phyloP scores from a whole-genome alignment of 2,888 invertebrate species.

The Hyposoter didymator region DNA sequence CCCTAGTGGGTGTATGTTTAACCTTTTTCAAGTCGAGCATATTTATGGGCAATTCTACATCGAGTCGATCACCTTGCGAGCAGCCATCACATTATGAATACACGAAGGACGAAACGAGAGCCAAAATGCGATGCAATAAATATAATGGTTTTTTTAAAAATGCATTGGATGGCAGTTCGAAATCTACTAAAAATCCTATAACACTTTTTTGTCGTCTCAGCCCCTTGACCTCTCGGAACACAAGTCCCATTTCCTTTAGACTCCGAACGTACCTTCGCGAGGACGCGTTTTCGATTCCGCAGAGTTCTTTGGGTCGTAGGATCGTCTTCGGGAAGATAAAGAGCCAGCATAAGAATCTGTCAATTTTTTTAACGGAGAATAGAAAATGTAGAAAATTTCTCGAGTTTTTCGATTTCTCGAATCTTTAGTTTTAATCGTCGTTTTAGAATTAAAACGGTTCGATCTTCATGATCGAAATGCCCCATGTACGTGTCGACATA shows the following conservation, averaged over 20 bases:
- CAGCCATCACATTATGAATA: not conserved
- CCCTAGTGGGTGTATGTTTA: slow-evolving; percentile 82
- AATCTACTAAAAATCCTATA: not conserved
- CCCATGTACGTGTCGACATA: not conserved
- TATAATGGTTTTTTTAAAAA: not conserved
- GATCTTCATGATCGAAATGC: not conserved
- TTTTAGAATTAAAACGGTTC: not conserved
- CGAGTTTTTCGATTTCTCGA: no score
- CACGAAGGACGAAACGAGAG: not conserved
- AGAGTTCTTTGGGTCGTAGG: not conserved
- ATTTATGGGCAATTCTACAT: slow-evolving; percentile 28
- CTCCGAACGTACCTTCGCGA: not conserved
- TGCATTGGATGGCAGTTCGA: not conserved
- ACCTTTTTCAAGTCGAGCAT: slow-evolving; percentile 78
- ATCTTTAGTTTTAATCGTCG: not conserved
- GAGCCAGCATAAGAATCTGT: no score
- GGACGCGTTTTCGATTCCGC: not conserved
- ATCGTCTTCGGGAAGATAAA: not conserved
- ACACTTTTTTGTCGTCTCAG: not conserved
- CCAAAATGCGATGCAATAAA: not conserved
- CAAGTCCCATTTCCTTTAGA: not conserved
- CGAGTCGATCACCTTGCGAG: not conserved
- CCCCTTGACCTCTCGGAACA: not conserved
- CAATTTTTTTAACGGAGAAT: no score
- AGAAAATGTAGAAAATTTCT: no score